A percentile compares a stretch with the other conserved stretches of the same genome.
These are phyloP conservation scores for Agrochola lota DNA, from an alignment of 2,888 invertebrate species.

Conservation along the genomic window DNA sequence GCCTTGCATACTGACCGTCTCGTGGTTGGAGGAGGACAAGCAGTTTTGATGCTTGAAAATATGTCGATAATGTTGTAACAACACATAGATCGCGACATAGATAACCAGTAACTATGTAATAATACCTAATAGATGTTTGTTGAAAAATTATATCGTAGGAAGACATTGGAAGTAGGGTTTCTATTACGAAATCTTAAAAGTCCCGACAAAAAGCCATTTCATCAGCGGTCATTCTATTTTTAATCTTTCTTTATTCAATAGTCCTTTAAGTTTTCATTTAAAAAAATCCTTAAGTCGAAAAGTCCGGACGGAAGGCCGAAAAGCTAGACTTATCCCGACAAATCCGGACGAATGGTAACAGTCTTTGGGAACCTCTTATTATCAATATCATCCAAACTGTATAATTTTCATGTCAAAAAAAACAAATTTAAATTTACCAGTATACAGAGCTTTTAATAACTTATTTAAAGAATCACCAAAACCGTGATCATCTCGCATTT, in stretches of 20 bases:
- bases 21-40: constrained; percentile 14
- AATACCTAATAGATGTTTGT: neutral
- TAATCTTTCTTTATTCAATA: too few relatives aligned
- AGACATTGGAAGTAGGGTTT: neutral
- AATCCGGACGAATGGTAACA: too few relatives aligned
- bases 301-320: neutral
- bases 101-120: neutral
- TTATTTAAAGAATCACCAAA: neutral
- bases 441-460: neutral
- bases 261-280: too few relatives aligned
- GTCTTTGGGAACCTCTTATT: too few relatives aligned
- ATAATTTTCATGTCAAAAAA: neutral
- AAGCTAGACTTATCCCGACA: neutral
- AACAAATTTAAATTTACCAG: neutral
- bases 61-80: neutral
- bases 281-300: too few relatives aligned
- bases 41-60: constrained; percentile 65
- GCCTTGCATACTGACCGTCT: constrained; percentile 68
- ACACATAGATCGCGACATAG: neutral
- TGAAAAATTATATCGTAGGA: neutral
- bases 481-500: neutral
- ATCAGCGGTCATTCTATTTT: too few relatives aligned
- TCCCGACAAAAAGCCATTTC: too few relatives aligned
- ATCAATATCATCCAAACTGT: neutral
- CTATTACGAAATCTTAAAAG: too few relatives aligned